Conservation (phyloP, 2,888 invertebrate species). For the Holacanthella duospinosa region DNA sequence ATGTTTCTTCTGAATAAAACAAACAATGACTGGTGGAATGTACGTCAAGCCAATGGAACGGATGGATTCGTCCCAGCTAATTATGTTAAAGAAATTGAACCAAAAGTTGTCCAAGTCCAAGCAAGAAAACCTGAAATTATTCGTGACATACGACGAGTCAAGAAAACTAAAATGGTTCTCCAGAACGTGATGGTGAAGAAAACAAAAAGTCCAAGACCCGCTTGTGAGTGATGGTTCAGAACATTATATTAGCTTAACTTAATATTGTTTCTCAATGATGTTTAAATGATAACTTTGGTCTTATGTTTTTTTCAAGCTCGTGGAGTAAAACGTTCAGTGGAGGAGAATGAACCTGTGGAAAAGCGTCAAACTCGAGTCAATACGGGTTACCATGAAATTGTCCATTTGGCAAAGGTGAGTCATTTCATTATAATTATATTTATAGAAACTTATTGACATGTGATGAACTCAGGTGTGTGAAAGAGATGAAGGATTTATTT, state of each 20-base stretch:
- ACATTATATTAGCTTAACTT: too few relatives aligned
- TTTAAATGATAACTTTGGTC: too few relatives aligned
- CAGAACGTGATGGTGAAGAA: slow-evolving; percentile 70
- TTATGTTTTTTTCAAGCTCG: slow-evolving; percentile 16
- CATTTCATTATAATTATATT: too few relatives aligned
- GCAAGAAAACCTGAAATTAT: slow-evolving; percentile 76
- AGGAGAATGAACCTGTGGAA: slow-evolving; percentile 67
- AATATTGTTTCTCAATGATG: neutral
- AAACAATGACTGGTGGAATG: slow-evolving; percentile 98
- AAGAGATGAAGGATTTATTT: too few relatives aligned
- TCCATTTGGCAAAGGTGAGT: slow-evolving; percentile 57
- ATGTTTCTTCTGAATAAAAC: slow-evolving; percentile 90
- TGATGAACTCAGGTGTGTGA: too few relatives aligned
- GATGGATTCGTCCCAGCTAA: slow-evolving; percentile 98
- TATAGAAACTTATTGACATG: too few relatives aligned
- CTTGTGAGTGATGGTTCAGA: slow-evolving; percentile 30
- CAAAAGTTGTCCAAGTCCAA: slow-evolving; percentile 71
- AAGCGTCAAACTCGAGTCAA: slow-evolving; percentile 69
- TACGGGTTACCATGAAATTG: slow-evolving; percentile 67
- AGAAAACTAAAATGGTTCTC: slow-evolving; percentile 77
- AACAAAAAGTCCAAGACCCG: slow-evolving; percentile 41
- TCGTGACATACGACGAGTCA: slow-evolving; percentile 69
- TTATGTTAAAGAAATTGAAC: slow-evolving; percentile 85
- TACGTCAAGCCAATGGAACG: slow-evolving; percentile 77
- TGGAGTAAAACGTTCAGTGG: slow-evolving; percentile 39